Percentiles rank a stretch among this genome's conserved stretches.
phyloP scores from a whole-genome alignment of 2,113 vertebrate species.

The Oreochromis tanganicae region DNA sequence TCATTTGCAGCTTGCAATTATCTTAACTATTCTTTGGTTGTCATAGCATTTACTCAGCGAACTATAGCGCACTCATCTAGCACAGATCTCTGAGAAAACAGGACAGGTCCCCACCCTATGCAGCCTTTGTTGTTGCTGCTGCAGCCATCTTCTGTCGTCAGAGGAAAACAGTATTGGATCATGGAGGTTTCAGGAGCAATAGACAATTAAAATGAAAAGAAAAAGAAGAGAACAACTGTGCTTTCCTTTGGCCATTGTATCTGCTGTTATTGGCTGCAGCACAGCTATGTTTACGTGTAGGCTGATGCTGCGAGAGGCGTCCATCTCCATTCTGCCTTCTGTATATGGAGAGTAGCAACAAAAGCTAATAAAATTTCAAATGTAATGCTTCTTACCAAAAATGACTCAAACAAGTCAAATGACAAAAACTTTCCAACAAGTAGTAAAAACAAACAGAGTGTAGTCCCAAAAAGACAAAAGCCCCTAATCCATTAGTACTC shows the following conservation, averaged over 20 bases:
- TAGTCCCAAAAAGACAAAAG: not conserved
- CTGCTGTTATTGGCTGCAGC: not conserved
- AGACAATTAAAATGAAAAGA: no score
- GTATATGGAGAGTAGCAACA: not conserved
- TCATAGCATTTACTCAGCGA: not conserved
- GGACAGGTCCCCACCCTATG: not conserved
- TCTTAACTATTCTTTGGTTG: not conserved
- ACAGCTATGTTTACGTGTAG: not conserved
- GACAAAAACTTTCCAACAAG: not conserved
- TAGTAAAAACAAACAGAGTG: not conserved
- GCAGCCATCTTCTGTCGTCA: not conserved
- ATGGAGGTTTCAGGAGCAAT: not conserved
- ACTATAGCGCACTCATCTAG: not conserved
- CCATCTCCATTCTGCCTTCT: not conserved
- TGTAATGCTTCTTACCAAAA: not conserved
- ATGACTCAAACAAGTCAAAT: not conserved
- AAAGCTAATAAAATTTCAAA: not conserved
- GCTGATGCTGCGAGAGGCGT: not conserved
- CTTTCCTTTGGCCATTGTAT: not conserved
- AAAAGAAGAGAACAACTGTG: not conserved
- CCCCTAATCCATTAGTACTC: not conserved
- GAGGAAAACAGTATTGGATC: not conserved
- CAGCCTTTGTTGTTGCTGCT: not conserved
- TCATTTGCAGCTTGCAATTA: conserved; percentile 29
- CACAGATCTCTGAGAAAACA: not conserved